Evolutionary conservation across 1,140 invertebrate genomes (phyloP).

Genomic region (Hylaeus anthracinus): DNA sequence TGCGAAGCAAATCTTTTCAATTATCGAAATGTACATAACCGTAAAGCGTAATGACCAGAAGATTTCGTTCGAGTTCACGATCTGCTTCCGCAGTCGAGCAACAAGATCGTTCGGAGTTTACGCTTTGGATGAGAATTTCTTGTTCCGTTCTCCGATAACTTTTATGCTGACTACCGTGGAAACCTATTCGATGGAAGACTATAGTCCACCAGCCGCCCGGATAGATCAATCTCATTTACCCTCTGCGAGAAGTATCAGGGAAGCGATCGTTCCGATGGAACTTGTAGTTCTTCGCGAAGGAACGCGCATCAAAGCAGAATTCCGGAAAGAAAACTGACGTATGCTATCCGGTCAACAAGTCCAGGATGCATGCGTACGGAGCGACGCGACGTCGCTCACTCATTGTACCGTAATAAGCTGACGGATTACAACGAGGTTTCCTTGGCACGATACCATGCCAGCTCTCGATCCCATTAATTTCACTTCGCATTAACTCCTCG

Average conservation of each 20-base stretch:
- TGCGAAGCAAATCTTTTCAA: not conserved
- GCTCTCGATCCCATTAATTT: conserved; percentile 65
- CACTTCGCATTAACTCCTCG: conserved; percentile 59
- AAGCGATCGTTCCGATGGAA: conserved; percentile 12
- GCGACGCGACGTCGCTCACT: conserved; percentile 53
- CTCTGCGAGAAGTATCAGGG: not conserved
- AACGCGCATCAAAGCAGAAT: conserved; percentile 47
- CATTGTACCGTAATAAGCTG: conserved; percentile 63
- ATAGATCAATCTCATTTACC: conserved; percentile 18
- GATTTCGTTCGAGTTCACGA: conserved; percentile 1
- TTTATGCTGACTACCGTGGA: conserved; percentile 22
- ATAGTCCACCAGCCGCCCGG: not conserved
- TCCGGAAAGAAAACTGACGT: conserved; percentile 52
- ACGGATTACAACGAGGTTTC: conserved; percentile 63
- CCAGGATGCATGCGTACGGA: conserved; percentile 12
- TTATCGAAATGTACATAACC: conserved; percentile 13
- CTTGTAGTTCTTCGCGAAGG: conserved; percentile 45
- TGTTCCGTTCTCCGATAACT: conserved; percentile 26
- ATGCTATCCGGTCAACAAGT: conserved; percentile 6
- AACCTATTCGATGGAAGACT: conserved; percentile 4
- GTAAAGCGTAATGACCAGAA: conserved; percentile 9
- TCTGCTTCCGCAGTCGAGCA: not conserved
- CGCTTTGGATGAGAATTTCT: conserved; percentile 33
- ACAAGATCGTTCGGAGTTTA: conserved; percentile 26
- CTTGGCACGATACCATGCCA: conserved; percentile 56